Base-by-base conservation (phyloP, 2,888 invertebrate genomes). In the Apodemia zela region DNA sequence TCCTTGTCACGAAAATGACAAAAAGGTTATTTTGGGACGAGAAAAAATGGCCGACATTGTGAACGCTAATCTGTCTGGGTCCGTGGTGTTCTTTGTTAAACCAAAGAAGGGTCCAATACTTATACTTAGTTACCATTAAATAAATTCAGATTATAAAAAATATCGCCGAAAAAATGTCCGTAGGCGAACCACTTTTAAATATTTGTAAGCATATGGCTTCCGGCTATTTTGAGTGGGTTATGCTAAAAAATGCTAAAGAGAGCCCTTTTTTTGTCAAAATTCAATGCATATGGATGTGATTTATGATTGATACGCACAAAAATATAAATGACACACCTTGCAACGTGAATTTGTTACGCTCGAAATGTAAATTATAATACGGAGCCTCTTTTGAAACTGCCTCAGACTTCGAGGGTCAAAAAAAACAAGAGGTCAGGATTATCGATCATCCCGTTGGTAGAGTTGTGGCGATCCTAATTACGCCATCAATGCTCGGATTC, bases 151-250 rank as follows among this genome's bases (percentile, higher is more conserved):
- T 70, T 72, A 81, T 82, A 87, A 84, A 82, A 74, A 66, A 57
- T 64, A 69, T 71, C 62, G 63, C 25, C 29, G 65, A 80, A 85
- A 87, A 87, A 87, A 81, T 71, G 76, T 79, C 82, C 82, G 75
- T 78, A 79, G 83, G 81, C 82, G 76, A 79, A 84, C 86, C 88
- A 84, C 82, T 87, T 82, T 84, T 85, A 85, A 87, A 90, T 90
- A 89, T 90, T 90, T 90, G 88, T 88, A 81, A 84, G 74, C 89
- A 88, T 80, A 89, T 87, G 89, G 87, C 88, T 91, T 91, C 90
- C 90, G 90, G 90, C 87, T 84, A 89, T 80, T 42, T 85, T 84
- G 89, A 89, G 89, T 85, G 89, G 89, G 88, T 89, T 89, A 87
- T 84, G 85, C 85, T 85, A 88, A 88, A 89, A 89, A 85, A 83